Evolutionary conservation across 1,140 invertebrate genomes (phyloP), one percentile per base, ranked within the genome.

Genomic region (Drosophila punjabiensis): DNA sequence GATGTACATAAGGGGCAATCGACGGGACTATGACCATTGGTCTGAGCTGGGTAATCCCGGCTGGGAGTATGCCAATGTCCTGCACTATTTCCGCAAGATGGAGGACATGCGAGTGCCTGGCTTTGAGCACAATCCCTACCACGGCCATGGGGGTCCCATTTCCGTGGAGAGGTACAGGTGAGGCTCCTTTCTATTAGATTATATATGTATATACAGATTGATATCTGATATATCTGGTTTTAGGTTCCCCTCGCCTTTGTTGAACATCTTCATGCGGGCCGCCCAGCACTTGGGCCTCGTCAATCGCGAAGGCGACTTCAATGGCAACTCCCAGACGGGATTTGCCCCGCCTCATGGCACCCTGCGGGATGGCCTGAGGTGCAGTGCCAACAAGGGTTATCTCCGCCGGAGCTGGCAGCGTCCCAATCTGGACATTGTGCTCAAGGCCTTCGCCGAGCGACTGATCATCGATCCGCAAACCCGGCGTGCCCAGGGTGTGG

Each of bases 1-100:
- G 97, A 94, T 98, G 41, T 98, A 98, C 79, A 95, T 98, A 0
- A 94, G 98, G 35, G 98, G 98, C 1, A 98, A 98, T 93, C 95
- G 94, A 41, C 94, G 93, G 5, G 98, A 98, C 93, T 99, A 98
- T 87, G 96, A 99, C 87, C 92, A 95, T 16, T 99, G 97, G 97
- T 95, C 95, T 24, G 93, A 93, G 39, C 84, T 95, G 92, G 97
- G 95, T 78, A 98, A 96, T 93, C 60, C 90, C 4, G 97, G 95
- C 16, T 98, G 97, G 95, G 94, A 96, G 20, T 96, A 97, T 61
- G 94, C 96, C 37, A 96, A 96, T 30, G 95, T 98, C 52, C 94
- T 98, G 32, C 96, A 96, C 45, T 98, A 98, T 85, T 98, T 98
- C 86, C 95, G 96, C 76, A 96, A 96, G 92, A 94, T 95, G 0